These are phyloP conservation scores for Parnassius smintheus DNA, from an alignment of 2,888 invertebrate genomes.

Conservation along the genomic window DNA sequence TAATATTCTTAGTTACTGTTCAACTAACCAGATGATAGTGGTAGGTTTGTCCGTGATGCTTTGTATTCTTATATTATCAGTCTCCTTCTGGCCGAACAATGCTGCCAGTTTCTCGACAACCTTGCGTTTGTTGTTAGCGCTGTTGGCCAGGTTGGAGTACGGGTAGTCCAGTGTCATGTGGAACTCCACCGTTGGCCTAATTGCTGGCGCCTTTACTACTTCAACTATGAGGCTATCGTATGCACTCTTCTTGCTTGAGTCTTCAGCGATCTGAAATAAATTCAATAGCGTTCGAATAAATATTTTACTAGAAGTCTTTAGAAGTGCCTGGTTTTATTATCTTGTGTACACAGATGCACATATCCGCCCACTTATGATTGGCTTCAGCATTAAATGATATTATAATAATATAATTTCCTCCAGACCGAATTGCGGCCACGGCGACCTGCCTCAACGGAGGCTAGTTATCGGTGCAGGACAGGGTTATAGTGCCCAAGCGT, in stretches of 20 bases:
- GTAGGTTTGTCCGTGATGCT: constrained; percentile 85
- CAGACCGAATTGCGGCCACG: too few species aligned
- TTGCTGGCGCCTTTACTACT: constrained; percentile 83
- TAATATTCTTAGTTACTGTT: neutral
- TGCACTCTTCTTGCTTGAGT: constrained; percentile 87
- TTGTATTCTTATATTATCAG: constrained; percentile 87
- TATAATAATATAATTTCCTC: too few species aligned
- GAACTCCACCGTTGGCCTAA: constrained; percentile 88
- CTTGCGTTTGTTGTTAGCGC: constrained; percentile 87
- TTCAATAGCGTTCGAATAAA: too few species aligned
- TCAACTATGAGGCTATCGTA: constrained; percentile 90
- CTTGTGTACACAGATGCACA: too few species aligned
- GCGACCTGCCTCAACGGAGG: too few species aligned
- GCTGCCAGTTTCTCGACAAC: constrained; percentile 90
- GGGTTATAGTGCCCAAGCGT: too few species aligned
- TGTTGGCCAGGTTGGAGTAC: constrained; percentile 85
- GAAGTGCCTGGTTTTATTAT: too few species aligned
- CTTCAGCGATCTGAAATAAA: constrained; percentile 83
- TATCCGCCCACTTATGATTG: too few species aligned
- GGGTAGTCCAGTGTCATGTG: constrained; percentile 88
- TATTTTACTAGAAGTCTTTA: too few species aligned
- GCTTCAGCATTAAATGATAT: too few species aligned
- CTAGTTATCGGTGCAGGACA: too few species aligned
- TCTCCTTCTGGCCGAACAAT: constrained; percentile 88
- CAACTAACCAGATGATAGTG: constrained; percentile 84